Base-by-base conservation (phyloP, 2,113 vertebrate species). In the Ariopsis seemanni region DNA sequence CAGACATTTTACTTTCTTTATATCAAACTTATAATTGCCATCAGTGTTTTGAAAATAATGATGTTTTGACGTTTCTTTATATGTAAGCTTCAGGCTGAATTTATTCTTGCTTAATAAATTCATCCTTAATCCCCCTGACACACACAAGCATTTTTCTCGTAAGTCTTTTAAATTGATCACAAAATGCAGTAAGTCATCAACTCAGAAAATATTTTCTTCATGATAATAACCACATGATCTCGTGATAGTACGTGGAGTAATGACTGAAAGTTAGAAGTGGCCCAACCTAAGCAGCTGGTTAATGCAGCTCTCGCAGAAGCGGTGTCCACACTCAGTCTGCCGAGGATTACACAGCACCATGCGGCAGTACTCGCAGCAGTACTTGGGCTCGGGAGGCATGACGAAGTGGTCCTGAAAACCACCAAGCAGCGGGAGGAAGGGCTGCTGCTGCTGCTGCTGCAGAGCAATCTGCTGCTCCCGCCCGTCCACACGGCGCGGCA, bases 231-330 rank as follows among this genome's bases (percentile, higher is more conserved):
- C 60, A 42, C 42, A 65, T 20, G 14, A 63, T 10, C 25, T 34
- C n/a, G 20, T 62, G 57, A 85, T 18, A 77, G 15, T 7, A 48
- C 34, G 5, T 48, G 20, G 27, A 17, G 4, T 50, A 74, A 17
- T 62, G 58, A 22, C 42, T 27, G 12, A 25, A 55, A 27, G 12
- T 65, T 3, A 12, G 30, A 74, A 63, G 2, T 9, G 3, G 48
- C 5, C 90, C 87, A 58, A 96, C 95, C 94, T 94, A 92, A 96
- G 94, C 89, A 95, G 91, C 20, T 93, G 92, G 6, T 18, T 78
- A 93, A 99, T 98, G 94, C 98, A 99, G 93, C 94, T 97, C 91
- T 97, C 96, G 60, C 98, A 99, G 94, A 98, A 99, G 60, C 98
- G 96, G 90, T 99, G 98, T 10, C 98, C 98, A 75, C 98, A 99